Conservation (phyloP, 2,888 invertebrate genomes). For the Lamellibrachia columna region DNA sequence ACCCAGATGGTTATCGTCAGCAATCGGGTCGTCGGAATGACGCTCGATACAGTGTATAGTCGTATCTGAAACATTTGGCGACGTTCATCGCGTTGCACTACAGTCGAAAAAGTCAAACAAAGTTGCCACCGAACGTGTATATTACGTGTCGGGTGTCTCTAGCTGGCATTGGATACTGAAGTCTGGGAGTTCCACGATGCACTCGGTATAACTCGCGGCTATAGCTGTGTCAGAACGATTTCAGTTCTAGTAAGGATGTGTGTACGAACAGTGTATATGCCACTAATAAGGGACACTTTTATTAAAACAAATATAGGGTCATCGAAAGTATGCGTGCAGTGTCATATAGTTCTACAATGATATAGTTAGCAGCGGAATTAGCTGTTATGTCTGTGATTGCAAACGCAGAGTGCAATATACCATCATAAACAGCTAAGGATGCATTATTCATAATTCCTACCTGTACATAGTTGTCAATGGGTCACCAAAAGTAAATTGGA, state of each 20-base stretch:
- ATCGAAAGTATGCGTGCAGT: too few species aligned
- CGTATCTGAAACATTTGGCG: neutral
- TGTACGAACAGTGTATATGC: too few species aligned
- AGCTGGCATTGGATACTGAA: neutral
- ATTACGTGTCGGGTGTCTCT: neutral
- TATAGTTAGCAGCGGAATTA: too few species aligned
- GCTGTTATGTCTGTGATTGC: too few species aligned
- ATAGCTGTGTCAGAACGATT: neutral
- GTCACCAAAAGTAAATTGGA: too few species aligned
- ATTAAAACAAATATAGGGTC: too few species aligned
- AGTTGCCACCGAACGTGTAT: neutral
- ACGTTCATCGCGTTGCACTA: neutral
- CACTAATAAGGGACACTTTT: too few species aligned
- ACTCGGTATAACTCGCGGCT: neutral
- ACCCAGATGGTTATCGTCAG: constrained; percentile 12
- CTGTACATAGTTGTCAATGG: too few species aligned
- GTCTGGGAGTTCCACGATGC: neutral
- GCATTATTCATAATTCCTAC: too few species aligned
- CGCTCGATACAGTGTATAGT: neutral
- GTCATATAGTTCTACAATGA: too few species aligned
- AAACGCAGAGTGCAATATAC: too few species aligned
- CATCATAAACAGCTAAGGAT: too few species aligned
- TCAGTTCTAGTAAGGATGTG: neutral
- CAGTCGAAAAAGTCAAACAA: neutral
- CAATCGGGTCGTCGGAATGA: neutral